Base-by-base conservation (phyloP, 1,140 invertebrate genomes). In the Drosophila melanica region DNA sequence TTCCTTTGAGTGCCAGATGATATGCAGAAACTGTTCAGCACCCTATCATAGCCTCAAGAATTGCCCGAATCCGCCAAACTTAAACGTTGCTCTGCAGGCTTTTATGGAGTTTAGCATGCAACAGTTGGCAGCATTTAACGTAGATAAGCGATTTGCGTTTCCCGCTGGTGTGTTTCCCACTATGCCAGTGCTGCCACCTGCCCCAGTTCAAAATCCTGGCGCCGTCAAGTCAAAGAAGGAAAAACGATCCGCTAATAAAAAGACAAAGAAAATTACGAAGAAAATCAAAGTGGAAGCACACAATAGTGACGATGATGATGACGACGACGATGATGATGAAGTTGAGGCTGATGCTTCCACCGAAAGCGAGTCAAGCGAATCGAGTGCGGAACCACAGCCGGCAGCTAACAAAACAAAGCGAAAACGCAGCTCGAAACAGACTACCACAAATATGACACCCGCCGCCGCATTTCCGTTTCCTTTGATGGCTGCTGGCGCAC, bases 21-120 rank as follows among this genome's bases (percentile, higher is more conserved):
- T 91, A 11, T 91, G 90, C 44, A 48, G 79, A 6, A 91, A 91
- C 42, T 91, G 90, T 20, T 90, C 90, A 1, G 75, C 64, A 0
- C 73, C 79, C 5, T 84, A 82, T 75, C 90, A 91, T 33, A 74
- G 79, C 35, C 54, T 90, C 3, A 90, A 82, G 27, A 86, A 66
- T 20, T 91, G 90, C 23, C 85, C 90, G 1, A 75, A 78, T 42
- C 90, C 89, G 2, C 74, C 76, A 0, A 91, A 91, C 51, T 64
- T 91, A 9, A 86, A 70, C 23, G 80, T 80, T 33, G 81, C 85
- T 14, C 37, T 91, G 50, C 90, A 90, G 51, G 45, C 74, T 3
- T 90, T 80, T 35, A 80, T 91, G 75, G 90, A 91, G 50, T 91
- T 90, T 41, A 82, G 58, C n/a, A 90, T 90, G 89, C 76, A 86